Base-by-base conservation (phyloP, 2,888 invertebrate species). In the Leptinotarsa tumamoca region DNA sequence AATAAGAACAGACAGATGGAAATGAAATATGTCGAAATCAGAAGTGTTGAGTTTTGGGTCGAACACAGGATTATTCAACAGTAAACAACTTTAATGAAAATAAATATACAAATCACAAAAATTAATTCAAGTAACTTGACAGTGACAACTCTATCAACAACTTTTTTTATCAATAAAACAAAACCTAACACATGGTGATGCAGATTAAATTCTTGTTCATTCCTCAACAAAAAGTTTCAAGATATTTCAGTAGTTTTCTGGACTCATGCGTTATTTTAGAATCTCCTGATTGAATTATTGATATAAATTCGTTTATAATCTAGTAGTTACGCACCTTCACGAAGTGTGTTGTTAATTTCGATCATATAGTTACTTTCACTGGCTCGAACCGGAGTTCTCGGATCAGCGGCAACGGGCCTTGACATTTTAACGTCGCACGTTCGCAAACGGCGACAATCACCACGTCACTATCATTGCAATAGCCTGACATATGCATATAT, bases 341-440 rank as follows among this genome's bases (percentile, higher is more conserved):
- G 49, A 56, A 27, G 43, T 33, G 54, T 52, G 49, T 51, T 52
- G 68, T 58, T 49, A 43, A 58, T 33, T 73, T 73, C 63, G 67
- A 76, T 67, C 52, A 63, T 68, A 71, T 74, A 68, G 69, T 74
- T 63, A 84, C 85, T 85, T 85, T 85, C 85, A 85, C 85, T 85
- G 74, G 52, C 21, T 70, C 82, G 79, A 85, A 84, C 86, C 85
- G 84, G 85, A 85, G 85, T 83, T 67, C 69, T 76, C 78, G 82
- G 82, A 83, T 83, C 82, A 82, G 54, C 56, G 33, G 73, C 7
- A 83, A 80, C 83, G 84, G 71, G 84, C 86, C 86, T 86, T 86
- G 86, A 86, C 86, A 86, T 86, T 86, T 86, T 84, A 80, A 77
- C 80, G 82, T 82, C 83, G 84, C 82, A 82, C 83, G 83, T 83